Base-by-base conservation (phyloP, 2,888 invertebrate species). In the Folsomia manolachei region DNA sequence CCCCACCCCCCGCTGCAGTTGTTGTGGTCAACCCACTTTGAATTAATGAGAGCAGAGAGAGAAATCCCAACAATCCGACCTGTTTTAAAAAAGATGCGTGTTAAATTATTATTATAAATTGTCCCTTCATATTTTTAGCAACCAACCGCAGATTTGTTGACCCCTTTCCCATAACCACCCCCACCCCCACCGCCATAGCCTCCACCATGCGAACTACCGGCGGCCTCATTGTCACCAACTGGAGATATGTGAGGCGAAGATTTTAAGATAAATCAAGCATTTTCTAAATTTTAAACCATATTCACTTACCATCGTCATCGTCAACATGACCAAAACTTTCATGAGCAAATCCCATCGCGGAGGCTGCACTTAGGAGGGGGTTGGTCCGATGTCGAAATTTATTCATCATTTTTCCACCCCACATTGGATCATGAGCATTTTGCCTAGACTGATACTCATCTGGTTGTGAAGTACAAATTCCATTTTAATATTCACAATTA, bases 61-160 rank as follows among this genome's bases (percentile, higher is more conserved):
- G 24, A 26, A 67, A 67, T 14, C 67, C 67, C n/a, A 67, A 19
- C n/a, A 67, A 52, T 2, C 66, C 66, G 4, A 66, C 66, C 2
- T n/a, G n/a, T n/a, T 39, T 39, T 39, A 39, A 39, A 39, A 39
- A 39, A 39, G 7, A 39, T n/a, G n/a, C n/a, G n/a, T n/a, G n/a
- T n/a, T n/a, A n/a, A n/a, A n/a, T n/a, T n/a, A 39, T 39, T 39
- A 9, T 39, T 39, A 39, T 4, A 4, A 39, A 39, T 39, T 39
- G 4, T 39, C 14, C 4, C 7, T 9, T 14, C 4, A 39, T 39
- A 9, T 39, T 39, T 39, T 39, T 39, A n/a, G n/a, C n/a, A n/a
- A n/a, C n/a, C 67, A 7, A 67, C 67, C 2, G 67, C 67, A 26
- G 56, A 56, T 27, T 67, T 67, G 56, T 67, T 67, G 27, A 67